A percentile compares a stretch with the other conserved stretches of the same genome.
Conservation (phyloP, 2,888 invertebrate genomes). For the Tuta absoluta region DNA sequence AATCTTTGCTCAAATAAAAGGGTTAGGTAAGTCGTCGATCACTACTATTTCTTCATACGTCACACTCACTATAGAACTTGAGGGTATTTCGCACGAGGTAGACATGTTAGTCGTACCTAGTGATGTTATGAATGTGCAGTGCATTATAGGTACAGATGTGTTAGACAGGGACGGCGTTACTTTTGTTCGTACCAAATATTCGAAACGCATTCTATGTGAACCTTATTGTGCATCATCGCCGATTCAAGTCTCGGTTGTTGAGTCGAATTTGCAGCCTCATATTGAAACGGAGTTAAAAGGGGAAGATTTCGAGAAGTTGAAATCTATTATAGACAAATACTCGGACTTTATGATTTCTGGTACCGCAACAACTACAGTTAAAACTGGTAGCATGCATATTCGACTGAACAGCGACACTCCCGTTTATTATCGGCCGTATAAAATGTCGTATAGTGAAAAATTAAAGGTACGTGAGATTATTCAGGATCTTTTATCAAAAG, state of each 20-base stretch:
- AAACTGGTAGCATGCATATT: slow-evolving; percentile 2
- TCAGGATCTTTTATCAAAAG: not conserved
- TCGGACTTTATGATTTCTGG: not conserved
- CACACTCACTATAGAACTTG: slow-evolving; percentile 31
- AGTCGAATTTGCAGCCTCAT: not conserved
- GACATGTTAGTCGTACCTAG: slow-evolving; percentile 33
- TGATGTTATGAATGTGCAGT: slow-evolving; percentile 30
- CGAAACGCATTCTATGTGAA: not conserved
- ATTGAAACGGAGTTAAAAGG: not conserved
- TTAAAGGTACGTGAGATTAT: not conserved
- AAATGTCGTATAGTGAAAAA: not conserved
- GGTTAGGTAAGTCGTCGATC: slow-evolving; percentile 30
- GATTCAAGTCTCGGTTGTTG: not conserved
- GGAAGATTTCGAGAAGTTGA: not conserved
- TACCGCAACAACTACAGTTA: slow-evolving; percentile 5
- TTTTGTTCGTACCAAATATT: slow-evolving; percentile 13
- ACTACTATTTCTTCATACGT: slow-evolving; percentile 24
- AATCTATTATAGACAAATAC: not conserved
- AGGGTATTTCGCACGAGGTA: slow-evolving; percentile 31
- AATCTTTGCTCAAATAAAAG: slow-evolving; percentile 26
- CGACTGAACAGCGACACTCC: too few species aligned
- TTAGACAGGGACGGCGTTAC: too few species aligned
- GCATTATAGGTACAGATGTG: slow-evolving; percentile 34
- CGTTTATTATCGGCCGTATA: not conserved
- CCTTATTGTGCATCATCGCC: not conserved